Evolutionary conservation across 2,888 invertebrate species (phyloP), one percentile per base, ranked within the genome.

Genomic region (Pelosia muscerda): DNA sequence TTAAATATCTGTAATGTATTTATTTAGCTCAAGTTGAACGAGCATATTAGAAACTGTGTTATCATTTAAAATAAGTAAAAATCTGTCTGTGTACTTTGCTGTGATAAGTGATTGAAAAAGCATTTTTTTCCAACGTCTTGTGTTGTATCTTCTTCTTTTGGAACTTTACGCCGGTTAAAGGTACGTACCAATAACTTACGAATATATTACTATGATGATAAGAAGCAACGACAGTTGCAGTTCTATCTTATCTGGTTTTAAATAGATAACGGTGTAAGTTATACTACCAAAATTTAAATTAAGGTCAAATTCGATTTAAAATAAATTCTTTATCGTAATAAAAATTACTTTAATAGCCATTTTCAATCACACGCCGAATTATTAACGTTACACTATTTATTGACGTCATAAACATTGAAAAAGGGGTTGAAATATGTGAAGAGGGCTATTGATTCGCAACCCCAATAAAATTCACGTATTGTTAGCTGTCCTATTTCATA

Each of bases 401-500:
- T 76, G 64, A 68, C 67, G 79, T 79, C 80, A 85, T 90, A 86
- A 85, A 86, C 70, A 81, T 86, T 86, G 83, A 81, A 84, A 86
- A 82, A 85, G 88, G 88, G 85, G 84, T 81, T 81, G 84, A 59
- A 85, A 85, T 84, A 83, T 87, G 79, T 79, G 82, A 82, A 83
- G 82, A 81, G 80, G 79, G 81, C 86, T 90, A 92, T 93, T 91
- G 93, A 93, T 92, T 93, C 88, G 86, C 86, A 86, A 90, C 93
- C 93, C 93, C 89, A 89, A 92, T 92, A 92, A 92, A 93, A 91
- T 89, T 89, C 89, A 87, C 87, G 87, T 88, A 89, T 89, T 86
- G 88, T 88, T 84, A 89, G 83, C 81, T 86, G 84, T 88, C 91
- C 92, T 88, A 87, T 88, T 89, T 89, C 88, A 89, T 89, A 89